phyloP scores from a whole-genome alignment of 2,888 invertebrate species.

The Erebia palarica region DNA sequence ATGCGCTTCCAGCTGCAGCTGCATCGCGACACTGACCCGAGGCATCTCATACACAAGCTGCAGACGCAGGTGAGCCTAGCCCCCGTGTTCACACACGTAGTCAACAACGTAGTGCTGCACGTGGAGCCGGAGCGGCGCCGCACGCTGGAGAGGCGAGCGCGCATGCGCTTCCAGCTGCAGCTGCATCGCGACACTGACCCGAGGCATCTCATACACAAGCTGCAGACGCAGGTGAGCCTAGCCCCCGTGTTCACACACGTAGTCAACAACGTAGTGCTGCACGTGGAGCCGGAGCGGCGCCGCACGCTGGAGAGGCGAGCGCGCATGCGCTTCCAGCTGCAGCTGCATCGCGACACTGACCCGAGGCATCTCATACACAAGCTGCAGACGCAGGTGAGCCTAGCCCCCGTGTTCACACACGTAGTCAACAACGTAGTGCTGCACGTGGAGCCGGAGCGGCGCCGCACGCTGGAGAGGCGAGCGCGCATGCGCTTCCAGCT shows the following conservation, averaged over 20 bases:
- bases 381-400: constrained; percentile 81
- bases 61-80: constrained; percentile 73
- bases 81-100: constrained; percentile 76
- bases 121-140: constrained; percentile 95
- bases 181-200: constrained; percentile 96
- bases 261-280: constrained; percentile 97
- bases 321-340: constrained; percentile 96
- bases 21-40: constrained; percentile 94
- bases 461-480: constrained; percentile 91
- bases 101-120: constrained; percentile 97
- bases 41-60: constrained; percentile 94
- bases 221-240: constrained; percentile 80
- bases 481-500: constrained; percentile 97
- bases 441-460: constrained; percentile 96
- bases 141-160: constrained; percentile 92
- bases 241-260: constrained; percentile 68
- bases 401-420: background rate
- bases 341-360: constrained; percentile 94
- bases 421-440: constrained; percentile 98
- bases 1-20: constrained; percentile 97
- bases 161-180: constrained; percentile 97
- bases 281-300: constrained; percentile 95
- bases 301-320: constrained; percentile 94
- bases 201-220: constrained; percentile 93
- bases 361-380: constrained; percentile 95